Evolutionary conservation across 2,797 vertebrate genomes (phyloP).

Genomic region (Acomys russatus): DNA sequence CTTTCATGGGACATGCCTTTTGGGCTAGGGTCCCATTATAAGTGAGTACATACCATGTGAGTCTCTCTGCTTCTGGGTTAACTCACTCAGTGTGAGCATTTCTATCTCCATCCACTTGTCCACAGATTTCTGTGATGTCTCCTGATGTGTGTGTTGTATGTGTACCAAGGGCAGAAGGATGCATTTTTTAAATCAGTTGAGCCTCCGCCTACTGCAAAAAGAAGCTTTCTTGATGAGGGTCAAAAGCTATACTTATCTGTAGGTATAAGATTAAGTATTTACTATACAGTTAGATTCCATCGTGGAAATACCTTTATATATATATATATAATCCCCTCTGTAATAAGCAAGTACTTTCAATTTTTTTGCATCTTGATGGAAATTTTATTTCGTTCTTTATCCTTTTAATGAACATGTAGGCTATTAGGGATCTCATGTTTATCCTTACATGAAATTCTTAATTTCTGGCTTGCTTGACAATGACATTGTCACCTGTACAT

Average conservation of each 20-base stretch:
- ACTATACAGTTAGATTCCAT: neutral
- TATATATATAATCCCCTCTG: neutral
- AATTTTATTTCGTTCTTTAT: slow-evolving; percentile 10
- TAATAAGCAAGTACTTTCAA: neutral
- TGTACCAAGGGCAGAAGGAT: neutral
- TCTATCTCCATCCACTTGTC: too few relatives aligned
- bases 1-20: too few relatives aligned
- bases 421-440: slow-evolving; percentile 11
- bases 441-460: slow-evolving; percentile 1
- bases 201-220: too few relatives aligned
- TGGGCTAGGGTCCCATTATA: too few relatives aligned
- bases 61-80: too few relatives aligned
- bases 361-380: neutral
- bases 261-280: neutral
- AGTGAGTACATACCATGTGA: too few relatives aligned
- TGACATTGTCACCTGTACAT: neutral
- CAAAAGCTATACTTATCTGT: neutral
- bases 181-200: neutral
- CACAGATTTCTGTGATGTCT: neutral
- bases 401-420: slow-evolving; percentile 18
- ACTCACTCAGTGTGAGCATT: too few relatives aligned
- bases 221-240: neutral
- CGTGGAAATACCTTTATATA: neutral
- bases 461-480: slow-evolving; percentile 15
- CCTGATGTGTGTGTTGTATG: neutral